Evolutionary conservation across 64 coral and sea anemone genomes (phyloP).

Genomic region (Porites australiensis): DNA sequence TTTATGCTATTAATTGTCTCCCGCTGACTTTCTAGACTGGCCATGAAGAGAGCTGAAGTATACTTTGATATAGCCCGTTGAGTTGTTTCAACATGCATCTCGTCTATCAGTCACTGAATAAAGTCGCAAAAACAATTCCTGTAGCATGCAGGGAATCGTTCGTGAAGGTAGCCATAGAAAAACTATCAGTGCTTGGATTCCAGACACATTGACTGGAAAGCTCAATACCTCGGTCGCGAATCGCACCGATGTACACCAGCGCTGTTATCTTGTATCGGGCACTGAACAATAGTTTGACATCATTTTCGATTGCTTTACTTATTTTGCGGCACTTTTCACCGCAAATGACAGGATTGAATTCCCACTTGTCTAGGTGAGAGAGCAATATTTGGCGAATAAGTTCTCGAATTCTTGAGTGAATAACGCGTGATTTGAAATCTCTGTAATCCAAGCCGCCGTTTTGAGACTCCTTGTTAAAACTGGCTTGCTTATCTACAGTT

Average conservation of each 20-base stretch:
- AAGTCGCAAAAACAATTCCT: conserved; percentile 83
- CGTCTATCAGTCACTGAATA: conserved; percentile 17
- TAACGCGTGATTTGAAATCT: background rate
- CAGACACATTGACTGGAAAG: conserved; percentile 76
- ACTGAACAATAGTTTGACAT: conserved; percentile 72
- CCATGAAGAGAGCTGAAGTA: too few species aligned
- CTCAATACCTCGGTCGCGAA: conserved; percentile 86
- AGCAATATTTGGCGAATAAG: conserved; percentile 63
- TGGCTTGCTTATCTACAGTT: conserved; percentile 12
- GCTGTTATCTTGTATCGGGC: conserved; percentile 77
- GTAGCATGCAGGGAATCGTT: conserved; percentile 80
- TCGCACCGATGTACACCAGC: conserved; percentile 88
- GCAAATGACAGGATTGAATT: conserved; percentile 77
- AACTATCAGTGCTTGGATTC: conserved; percentile 73
- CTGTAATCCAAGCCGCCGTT: background rate
- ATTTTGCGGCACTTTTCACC: conserved; percentile 76
- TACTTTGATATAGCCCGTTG: too few species aligned
- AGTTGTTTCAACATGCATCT: background rate
- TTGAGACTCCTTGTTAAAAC: background rate
- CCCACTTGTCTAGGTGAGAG: conserved; percentile 60
- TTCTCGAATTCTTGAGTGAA: conserved; percentile 52
- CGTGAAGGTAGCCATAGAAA: conserved; percentile 82
- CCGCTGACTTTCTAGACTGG: too few species aligned
- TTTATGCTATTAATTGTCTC: too few species aligned
- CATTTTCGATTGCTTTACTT: conserved; percentile 85